Percentiles rank a stretch among this genome's conserved stretches.
Conservation (phyloP, 2,888 invertebrate genomes). For the Dynastes tityus region DNA sequence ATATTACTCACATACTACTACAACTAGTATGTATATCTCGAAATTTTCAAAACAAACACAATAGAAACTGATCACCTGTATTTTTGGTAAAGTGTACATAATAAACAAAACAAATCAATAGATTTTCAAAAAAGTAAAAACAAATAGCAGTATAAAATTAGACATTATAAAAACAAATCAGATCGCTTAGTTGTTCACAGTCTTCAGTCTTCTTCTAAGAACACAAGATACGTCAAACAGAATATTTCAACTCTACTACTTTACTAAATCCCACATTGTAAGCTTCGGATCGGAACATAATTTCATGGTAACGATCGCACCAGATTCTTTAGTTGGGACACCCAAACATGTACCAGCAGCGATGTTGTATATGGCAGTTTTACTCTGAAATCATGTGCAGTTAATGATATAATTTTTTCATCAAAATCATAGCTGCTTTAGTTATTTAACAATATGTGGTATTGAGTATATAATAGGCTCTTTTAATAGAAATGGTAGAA, state of each 20-base stretch:
- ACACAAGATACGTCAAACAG: background rate
- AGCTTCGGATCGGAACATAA: constrained; percentile 74
- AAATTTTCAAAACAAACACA: background rate
- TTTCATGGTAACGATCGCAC: constrained; percentile 74
- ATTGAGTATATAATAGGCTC: too few species aligned
- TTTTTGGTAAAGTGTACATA: constrained; percentile 10
- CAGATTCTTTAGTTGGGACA: constrained; percentile 69
- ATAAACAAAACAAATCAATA: constrained; percentile 7
- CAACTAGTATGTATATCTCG: too few species aligned
- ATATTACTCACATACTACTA: too few species aligned
- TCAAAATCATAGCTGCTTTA: too few species aligned
- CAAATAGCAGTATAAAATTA: constrained; percentile 25
- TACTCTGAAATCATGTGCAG: constrained; percentile 72
- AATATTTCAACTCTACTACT: constrained; percentile 1
- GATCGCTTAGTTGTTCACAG: background rate
- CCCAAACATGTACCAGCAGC: constrained; percentile 90
- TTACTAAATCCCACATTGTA: constrained; percentile 73
- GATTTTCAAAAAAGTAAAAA: constrained; percentile 25
- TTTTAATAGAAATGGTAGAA: too few species aligned
- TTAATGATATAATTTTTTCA: background rate
- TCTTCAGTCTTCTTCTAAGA: constrained; percentile 22
- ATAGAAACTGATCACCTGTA: constrained; percentile 7
- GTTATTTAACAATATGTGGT: too few species aligned
- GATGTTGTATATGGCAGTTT: constrained; percentile 87
- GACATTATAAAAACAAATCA: constrained; percentile 14